These are phyloP conservation scores for Cotesia vestalis DNA, from an alignment of 1,140 invertebrate species.

Conservation along the genomic window DNA sequence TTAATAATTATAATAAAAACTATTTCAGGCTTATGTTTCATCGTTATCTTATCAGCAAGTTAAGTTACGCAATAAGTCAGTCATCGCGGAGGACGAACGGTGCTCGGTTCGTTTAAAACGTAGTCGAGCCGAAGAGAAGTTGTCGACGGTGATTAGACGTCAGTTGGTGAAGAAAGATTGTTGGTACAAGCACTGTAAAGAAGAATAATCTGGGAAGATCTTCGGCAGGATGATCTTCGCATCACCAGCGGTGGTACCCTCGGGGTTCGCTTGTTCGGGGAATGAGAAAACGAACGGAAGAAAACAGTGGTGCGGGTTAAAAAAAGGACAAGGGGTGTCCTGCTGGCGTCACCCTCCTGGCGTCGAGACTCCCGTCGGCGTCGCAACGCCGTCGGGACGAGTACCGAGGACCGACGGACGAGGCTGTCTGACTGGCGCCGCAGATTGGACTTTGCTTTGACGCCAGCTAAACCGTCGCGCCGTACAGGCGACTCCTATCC, in stretches of 20 bases:
- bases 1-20: too few species aligned
- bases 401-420: neutral
- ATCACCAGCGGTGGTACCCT: too few species aligned
- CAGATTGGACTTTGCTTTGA: constrained; percentile 30
- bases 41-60: too few species aligned
- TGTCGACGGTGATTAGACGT: too few species aligned
- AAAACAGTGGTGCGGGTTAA: constrained; percentile 13
- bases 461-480: constrained; percentile 32
- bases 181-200: neutral
- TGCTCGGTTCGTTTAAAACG: too few species aligned
- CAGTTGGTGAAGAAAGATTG: too few species aligned
- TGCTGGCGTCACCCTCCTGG: constrained; percentile 33
- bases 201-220: neutral
- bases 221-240: neutral
- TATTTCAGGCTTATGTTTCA: too few species aligned
- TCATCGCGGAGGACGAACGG: too few species aligned
- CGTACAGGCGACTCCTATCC: constrained; percentile 15
- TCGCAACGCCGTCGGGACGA: constrained; percentile 24
- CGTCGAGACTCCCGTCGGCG: constrained; percentile 25
- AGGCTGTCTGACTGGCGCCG: constrained; percentile 30
- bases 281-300: constrained; percentile 23
- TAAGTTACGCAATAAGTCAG: too few species aligned
- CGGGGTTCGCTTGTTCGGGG: neutral
- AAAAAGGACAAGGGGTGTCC: constrained; percentile 30
- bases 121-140: too few species aligned